phyloP scores from a whole-genome alignment of 1,140 invertebrate species.

The Ylistrum balloti region DNA sequence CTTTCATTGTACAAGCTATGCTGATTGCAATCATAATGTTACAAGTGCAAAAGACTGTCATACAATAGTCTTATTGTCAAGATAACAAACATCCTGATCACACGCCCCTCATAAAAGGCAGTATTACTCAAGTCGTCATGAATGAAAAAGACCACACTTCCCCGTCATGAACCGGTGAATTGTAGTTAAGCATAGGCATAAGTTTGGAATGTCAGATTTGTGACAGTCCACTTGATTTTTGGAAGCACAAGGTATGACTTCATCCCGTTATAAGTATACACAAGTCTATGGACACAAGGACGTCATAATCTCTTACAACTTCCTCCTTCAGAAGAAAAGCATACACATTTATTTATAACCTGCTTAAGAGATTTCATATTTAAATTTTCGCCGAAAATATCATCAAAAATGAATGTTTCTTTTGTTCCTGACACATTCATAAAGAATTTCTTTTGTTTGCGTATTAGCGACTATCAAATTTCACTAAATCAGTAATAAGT shows the following conservation, averaged over 20 bases:
- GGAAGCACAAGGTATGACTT: not conserved
- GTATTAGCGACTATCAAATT: not conserved
- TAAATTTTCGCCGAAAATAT: not conserved
- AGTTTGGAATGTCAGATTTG: not conserved
- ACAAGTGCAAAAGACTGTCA: not conserved
- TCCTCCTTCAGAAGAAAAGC: slow-evolving; percentile 8
- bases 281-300: not conserved
- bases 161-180: not conserved
- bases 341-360: not conserved
- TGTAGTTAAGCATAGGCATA: not conserved
- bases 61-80: slow-evolving; percentile 20
- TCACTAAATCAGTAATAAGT: not conserved
- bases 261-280: not conserved
- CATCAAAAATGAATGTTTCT: too few species aligned
- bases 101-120: slow-evolving; percentile 23
- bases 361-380: not conserved
- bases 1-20: not conserved
- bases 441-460: not conserved
- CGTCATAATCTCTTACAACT: not conserved
- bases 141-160: slow-evolving; percentile 38
- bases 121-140: not conserved
- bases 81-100: slow-evolving; percentile 21
- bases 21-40: not conserved
- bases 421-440: too few species aligned
- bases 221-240: not conserved